Conservation (phyloP, 2,888 invertebrate genomes). For the Meliscaeva auricollis region DNA sequence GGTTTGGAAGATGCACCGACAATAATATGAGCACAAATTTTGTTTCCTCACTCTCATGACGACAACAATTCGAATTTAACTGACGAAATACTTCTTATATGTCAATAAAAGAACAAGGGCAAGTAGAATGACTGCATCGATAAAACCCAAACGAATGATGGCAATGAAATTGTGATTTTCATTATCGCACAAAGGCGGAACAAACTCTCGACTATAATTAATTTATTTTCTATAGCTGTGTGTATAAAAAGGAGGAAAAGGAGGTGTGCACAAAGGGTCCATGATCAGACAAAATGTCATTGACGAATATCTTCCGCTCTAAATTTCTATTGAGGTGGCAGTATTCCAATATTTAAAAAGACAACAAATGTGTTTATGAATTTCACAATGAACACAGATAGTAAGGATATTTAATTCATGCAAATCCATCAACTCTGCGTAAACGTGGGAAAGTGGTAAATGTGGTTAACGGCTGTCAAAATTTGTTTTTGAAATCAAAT, state of each 20-base stretch:
- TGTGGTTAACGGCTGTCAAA: no score
- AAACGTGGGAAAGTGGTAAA: no score
- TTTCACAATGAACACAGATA: constrained; percentile 3
- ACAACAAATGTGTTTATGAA: not conserved
- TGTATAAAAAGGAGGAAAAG: constrained; percentile 1
- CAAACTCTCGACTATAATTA: constrained; percentile 72
- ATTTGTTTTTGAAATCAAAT: no score
- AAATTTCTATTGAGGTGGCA: constrained; percentile 12
- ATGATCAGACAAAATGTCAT: constrained; percentile 47
- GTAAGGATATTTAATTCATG: no score
- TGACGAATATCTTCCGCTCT: constrained; percentile 29
- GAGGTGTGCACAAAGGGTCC: constrained; percentile 20
- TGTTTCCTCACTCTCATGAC: not conserved
- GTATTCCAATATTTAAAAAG: constrained; percentile 2
- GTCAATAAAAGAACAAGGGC: not conserved
- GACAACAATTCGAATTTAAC: not conserved
- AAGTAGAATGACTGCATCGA: constrained; percentile 8
- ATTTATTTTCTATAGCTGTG: constrained; percentile 62
- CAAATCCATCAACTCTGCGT: no score
- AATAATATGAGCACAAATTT: no score
- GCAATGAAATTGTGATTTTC: constrained; percentile 71
- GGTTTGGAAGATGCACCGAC: no score
- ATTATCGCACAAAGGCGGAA: constrained; percentile 72
- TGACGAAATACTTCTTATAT: no score
- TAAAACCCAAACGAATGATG: constrained; percentile 51